phyloP scores from a whole-genome alignment of 2,888 invertebrate genomes.

The Macroteleia sp. region DNA sequence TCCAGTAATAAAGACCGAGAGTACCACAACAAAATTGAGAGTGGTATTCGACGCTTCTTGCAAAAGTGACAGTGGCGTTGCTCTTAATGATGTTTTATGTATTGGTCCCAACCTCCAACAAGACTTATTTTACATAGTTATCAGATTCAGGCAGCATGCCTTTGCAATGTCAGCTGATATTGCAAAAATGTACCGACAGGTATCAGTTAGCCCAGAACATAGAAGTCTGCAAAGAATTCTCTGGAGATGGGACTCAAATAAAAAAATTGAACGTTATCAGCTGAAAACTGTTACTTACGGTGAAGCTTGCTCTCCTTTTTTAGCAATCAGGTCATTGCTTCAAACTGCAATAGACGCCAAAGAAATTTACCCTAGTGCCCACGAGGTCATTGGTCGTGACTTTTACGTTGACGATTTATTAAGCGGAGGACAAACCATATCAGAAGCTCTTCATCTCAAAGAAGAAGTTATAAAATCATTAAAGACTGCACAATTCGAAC shows the following conservation, averaged over 20 bases:
- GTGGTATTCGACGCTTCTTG: not conserved
- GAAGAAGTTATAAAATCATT: too few relatives aligned
- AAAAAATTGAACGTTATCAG: constrained; percentile 4
- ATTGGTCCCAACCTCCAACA: constrained; percentile 69
- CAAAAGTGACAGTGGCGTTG: not conserved
- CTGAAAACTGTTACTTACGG: constrained; percentile 68
- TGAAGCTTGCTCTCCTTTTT: constrained; percentile 66
- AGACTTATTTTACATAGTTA: constrained; percentile 64
- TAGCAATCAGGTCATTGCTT: constrained; percentile 46
- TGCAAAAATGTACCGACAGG: too few relatives aligned
- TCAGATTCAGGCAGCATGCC: constrained; percentile 64
- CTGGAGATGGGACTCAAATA: too few relatives aligned
- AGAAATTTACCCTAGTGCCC: not conserved
- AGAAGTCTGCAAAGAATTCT: too few relatives aligned
- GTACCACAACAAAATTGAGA: too few relatives aligned
- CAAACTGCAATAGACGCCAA: constrained; percentile 32
- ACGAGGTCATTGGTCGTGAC: not conserved
- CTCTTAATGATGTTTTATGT: too few relatives aligned
- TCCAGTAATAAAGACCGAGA: too few relatives aligned
- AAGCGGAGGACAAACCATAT: too few relatives aligned
- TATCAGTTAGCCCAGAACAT: too few relatives aligned
- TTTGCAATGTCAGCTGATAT: constrained; percentile 69
- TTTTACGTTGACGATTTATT: too few relatives aligned
- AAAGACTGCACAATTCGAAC: too few relatives aligned
- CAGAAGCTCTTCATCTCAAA: too few relatives aligned